These are phyloP conservation scores for Pleuronectes platessa DNA, from an alignment of 2,113 vertebrate genomes.

Conservation along the genomic window DNA sequence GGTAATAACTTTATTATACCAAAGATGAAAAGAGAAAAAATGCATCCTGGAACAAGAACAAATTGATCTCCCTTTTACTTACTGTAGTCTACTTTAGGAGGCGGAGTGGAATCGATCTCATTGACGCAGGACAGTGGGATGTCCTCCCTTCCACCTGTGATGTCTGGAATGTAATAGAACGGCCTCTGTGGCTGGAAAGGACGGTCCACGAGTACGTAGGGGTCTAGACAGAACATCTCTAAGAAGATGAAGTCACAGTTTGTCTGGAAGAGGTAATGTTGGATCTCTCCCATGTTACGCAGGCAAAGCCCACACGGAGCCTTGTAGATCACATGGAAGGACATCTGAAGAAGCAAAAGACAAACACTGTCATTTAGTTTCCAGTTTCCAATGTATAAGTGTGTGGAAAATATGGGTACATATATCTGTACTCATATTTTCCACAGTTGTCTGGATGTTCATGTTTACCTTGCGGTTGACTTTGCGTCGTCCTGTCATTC, in stretches of 20 bases:
- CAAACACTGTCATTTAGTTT: neutral
- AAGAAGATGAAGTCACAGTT: constrained; percentile 93
- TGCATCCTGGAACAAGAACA: neutral
- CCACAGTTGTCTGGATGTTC: neutral
- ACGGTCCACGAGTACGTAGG: constrained; percentile 95
- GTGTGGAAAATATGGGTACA: no score
- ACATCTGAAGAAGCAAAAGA: constrained; percentile 80
- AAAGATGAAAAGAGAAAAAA: neutral
- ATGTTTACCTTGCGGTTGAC: constrained; percentile 90
- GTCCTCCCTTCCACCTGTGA: constrained; percentile 92
- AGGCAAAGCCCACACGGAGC: constrained; percentile 94
- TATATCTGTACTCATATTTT: no score
- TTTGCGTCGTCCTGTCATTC: constrained; percentile 93
- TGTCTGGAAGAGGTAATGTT: constrained; percentile 94
- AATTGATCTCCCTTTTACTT: constrained; percentile 56
- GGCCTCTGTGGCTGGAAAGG: constrained; percentile 95
- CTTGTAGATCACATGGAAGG: constrained; percentile 97
- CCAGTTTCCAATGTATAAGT: neutral
- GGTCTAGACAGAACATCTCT: constrained; percentile 99
- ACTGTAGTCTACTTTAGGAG: constrained; percentile 95
- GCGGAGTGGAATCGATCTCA: constrained; percentile 92
- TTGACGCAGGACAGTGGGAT: constrained; percentile 97
- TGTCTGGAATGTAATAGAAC: constrained; percentile 94
- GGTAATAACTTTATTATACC: neutral
- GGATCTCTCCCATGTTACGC: constrained; percentile 94